Conservation (phyloP, 2,797 vertebrate species). For the Lepilemur septentrionalis region DNA sequence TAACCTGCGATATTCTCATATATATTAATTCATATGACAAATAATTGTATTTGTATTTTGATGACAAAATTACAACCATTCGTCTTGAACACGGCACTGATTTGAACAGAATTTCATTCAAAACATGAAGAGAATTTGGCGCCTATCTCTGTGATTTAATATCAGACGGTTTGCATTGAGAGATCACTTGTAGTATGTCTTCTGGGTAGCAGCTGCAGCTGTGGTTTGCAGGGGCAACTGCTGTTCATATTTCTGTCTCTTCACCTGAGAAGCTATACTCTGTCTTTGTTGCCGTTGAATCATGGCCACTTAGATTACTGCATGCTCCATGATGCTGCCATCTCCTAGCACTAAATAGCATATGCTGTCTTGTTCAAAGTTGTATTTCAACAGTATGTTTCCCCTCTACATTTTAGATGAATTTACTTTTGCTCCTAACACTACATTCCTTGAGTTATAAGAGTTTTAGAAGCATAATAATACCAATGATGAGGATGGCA, state of each 20-base stretch:
- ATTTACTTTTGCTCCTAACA: background rate
- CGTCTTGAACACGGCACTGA: background rate
- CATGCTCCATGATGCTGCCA: background rate
- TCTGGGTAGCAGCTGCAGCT: conserved; percentile 44
- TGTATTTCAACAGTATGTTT: conserved; percentile 37
- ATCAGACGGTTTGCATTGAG: background rate
- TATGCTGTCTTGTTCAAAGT: conserved; percentile 23
- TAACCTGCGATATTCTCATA: background rate
- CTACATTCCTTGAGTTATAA: background rate
- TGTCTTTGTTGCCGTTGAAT: conserved; percentile 34
- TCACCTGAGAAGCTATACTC: background rate
- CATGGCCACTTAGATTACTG: conserved; percentile 20
- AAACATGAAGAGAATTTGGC: background rate
- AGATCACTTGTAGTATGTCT: background rate
- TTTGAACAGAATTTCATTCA: background rate
- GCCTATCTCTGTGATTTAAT: conserved; percentile 20
- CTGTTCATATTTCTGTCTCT: conserved; percentile 54
- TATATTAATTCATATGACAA: background rate
- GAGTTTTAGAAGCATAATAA: background rate
- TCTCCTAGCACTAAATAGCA: conserved; percentile 42
- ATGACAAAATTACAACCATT: background rate
- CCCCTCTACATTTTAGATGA: background rate
- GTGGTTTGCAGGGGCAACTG: conserved; percentile 34
- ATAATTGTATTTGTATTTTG: background rate
- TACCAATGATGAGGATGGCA: background rate